These are phyloP conservation scores for Apostichopus californicus DNA, from an alignment of 35 echinoderm and acorn worm genomes.

Conservation along the genomic window DNA sequence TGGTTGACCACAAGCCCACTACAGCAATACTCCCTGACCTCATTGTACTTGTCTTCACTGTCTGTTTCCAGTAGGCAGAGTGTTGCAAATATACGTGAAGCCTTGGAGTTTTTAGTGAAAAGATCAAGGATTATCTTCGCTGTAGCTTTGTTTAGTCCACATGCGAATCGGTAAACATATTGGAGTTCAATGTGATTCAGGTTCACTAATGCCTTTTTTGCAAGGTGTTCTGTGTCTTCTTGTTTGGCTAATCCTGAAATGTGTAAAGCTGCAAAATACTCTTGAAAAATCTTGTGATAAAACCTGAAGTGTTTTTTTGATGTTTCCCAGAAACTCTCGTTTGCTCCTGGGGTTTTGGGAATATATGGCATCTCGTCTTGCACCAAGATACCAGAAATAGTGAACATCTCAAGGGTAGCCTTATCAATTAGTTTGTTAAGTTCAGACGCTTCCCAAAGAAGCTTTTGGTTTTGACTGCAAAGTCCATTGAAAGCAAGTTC, in stretches of 20 bases:
- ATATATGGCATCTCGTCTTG: neutral
- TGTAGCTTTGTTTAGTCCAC: neutral
- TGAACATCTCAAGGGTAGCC: neutral
- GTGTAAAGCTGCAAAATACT: neutral
- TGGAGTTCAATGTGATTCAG: neutral
- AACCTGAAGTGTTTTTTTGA: neutral
- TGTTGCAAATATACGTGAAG: neutral
- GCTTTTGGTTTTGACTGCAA: neutral
- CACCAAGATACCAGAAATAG: neutral
- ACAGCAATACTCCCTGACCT: neutral
- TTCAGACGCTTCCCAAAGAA: neutral
- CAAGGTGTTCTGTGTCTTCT: neutral
- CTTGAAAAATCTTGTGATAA: constrained; percentile 18
- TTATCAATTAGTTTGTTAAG: neutral
- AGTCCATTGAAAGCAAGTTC: neutral
- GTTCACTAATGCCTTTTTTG: neutral
- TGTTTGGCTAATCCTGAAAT: neutral
- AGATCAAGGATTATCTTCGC: neutral
- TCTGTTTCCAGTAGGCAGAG: neutral
- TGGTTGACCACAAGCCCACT: neutral
- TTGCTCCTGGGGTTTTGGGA: neutral
- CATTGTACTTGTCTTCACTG: neutral
- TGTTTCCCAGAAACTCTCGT: neutral
- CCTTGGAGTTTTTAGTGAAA: neutral
- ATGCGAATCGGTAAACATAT: neutral